A percentile compares a stretch with the other conserved stretches of the same genome.
phyloP scores from a whole-genome alignment of 2,888 invertebrate genomes.

The Hydroisotoma schaefferi region DNA sequence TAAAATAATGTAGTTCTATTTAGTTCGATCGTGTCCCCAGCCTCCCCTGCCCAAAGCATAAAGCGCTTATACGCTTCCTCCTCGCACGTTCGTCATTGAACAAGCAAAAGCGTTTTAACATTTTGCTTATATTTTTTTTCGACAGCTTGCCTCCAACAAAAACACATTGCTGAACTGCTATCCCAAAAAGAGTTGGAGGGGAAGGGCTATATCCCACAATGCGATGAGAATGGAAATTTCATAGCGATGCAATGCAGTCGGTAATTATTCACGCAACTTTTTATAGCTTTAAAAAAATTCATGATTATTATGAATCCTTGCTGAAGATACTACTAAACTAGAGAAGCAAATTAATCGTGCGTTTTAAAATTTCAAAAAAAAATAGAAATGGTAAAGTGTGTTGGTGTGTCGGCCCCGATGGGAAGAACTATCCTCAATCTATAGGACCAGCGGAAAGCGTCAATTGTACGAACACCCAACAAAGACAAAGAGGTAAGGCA shows the following conservation, averaged over 20 bases:
- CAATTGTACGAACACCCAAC: conserved; percentile 57
- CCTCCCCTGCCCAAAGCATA: too few relatives aligned
- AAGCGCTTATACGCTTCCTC: too few relatives aligned
- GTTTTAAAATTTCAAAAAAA: too few relatives aligned
- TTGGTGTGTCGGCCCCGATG: conserved; percentile 77
- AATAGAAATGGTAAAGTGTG: conserved; percentile 70
- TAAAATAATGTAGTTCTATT: too few relatives aligned
- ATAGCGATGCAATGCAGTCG: conserved; percentile 73
- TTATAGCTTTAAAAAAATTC: too few relatives aligned
- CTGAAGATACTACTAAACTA: neutral
- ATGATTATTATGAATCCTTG: too few relatives aligned
- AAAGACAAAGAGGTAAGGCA: conserved; percentile 34
- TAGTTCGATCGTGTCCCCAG: too few relatives aligned
- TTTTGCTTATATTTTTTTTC: too few relatives aligned
- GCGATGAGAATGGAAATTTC: conserved; percentile 65
- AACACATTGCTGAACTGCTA: conserved; percentile 70
- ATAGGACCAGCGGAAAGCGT: conserved; percentile 73
- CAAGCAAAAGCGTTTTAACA: too few relatives aligned
- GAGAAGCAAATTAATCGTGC: too few relatives aligned
- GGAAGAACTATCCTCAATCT: conserved; percentile 71
- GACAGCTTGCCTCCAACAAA: conserved; percentile 69
- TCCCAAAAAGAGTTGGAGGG: conserved; percentile 75
- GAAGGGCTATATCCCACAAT: conserved; percentile 79
- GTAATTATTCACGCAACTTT: conserved; percentile 18
- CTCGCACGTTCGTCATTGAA: too few relatives aligned